Base-by-base conservation (phyloP, 2,797 vertebrate genomes). In the Odontamblyopus lacepedii region DNA sequence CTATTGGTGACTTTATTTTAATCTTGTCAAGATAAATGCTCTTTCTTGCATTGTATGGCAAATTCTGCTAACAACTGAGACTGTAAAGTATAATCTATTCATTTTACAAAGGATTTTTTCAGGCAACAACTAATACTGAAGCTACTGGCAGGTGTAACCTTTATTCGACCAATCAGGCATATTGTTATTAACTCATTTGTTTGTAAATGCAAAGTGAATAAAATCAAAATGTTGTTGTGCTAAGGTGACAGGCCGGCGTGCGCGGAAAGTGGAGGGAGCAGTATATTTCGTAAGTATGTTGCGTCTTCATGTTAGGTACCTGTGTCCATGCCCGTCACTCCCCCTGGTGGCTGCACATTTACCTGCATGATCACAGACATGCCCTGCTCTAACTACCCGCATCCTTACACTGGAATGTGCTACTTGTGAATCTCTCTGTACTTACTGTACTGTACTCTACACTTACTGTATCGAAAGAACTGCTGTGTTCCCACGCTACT, bases 201-300 rank as follows among this genome's bases (percentile, higher is more conserved):
- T 35, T 73, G 16, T 76, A 61, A 60, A 44, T 62, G 26, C 12
- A 5, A 59, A 0, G 63, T 78, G 32, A 83, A 67, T 90, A 78
- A 81, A 89, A 87, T 67, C 79, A 85, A 84, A 87, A 79, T 94
- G 80, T 94, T 71, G 76, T 92, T 94, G 76, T 92, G 85, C 91
- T 57, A 93, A 94, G 94, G 92, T 93, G 85, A 85, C 89, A 83
- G 90, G 87, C 71, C 92, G 94, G 90, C 90, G 89, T 78, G 79
- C 84, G 87, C 92, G 94, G 90, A 95, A 95, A 89, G 94, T 95
- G 92, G 94, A 95, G 69, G 94, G 94, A 93, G 94, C 83, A 85
- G 76, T 95, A 78, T 95, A 93, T 84, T 95, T 95, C 57, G 94
- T 95, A 92, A 95, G 94, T 95, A 95, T 93, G 75, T 66, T 48